These are phyloP conservation scores for Dendronephthya gigantea DNA, from an alignment of 64 coral and sea anemone genomes.

Conservation along the genomic window DNA sequence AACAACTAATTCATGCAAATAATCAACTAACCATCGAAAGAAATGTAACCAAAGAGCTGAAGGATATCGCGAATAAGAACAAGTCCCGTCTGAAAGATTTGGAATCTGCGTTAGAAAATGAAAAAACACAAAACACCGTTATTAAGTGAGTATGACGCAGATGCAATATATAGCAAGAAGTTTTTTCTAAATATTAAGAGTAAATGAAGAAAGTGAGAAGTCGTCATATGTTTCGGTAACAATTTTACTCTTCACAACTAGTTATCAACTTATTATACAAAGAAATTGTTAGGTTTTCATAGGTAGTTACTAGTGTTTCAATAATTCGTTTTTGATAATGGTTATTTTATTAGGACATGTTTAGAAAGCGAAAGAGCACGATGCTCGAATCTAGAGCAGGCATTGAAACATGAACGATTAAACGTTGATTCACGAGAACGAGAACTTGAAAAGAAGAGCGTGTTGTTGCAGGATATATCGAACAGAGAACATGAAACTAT, in stretches of 20 bases:
- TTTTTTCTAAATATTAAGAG: too few relatives aligned
- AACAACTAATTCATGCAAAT: neutral
- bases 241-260: too few relatives aligned
- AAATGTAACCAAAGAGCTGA: neutral
- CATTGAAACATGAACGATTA: neutral
- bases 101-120: neutral
- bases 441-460: neutral
- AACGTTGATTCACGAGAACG: neutral
- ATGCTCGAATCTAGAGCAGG: neutral
- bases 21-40: neutral
- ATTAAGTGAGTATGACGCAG: neutral
- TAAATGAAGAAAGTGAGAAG: too few relatives aligned
- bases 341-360: neutral
- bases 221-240: too few relatives aligned
- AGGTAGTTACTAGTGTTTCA: too few relatives aligned
- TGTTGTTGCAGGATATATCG: neutral
- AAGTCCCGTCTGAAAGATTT: neutral
- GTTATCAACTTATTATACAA: too few relatives aligned
- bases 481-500: neutral
- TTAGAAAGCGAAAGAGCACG: conserved; percentile 1
- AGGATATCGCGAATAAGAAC: neutral
- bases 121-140: neutral
- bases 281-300: too few relatives aligned
- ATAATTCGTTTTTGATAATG: too few relatives aligned
- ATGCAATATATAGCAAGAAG: too few relatives aligned